Conservation (phyloP, 2,113 vertebrate species). For the Cephalophus harveyi region DNA sequence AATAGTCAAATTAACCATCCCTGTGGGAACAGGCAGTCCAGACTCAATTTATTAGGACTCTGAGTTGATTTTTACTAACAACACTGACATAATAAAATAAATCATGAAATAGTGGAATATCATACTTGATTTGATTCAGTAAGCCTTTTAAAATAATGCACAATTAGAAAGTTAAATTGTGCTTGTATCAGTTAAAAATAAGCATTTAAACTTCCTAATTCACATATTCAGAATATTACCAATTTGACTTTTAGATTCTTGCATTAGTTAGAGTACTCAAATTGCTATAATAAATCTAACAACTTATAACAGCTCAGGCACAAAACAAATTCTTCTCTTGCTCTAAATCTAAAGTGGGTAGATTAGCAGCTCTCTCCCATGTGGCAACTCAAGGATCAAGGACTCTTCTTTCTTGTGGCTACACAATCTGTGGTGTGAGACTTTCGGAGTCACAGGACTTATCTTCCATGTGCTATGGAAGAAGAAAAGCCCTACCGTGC, state of each 20-base stretch:
- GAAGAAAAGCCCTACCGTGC: neutral
- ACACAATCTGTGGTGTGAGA: neutral
- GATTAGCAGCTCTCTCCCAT: neutral
- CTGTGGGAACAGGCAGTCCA: neutral
- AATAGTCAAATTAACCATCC: constrained; percentile 40
- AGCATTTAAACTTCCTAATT: neutral
- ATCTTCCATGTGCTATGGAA: neutral
- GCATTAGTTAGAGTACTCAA: neutral
- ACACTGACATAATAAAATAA: constrained; percentile 22
- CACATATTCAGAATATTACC: neutral
- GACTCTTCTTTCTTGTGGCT: neutral
- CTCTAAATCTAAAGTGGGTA: neutral
- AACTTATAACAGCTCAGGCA: neutral
- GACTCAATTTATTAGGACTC: neutral
- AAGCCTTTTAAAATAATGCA: constrained; percentile 16
- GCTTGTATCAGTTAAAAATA: neutral
- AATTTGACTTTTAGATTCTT: neutral
- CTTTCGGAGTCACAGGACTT: neutral
- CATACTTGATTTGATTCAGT: neutral
- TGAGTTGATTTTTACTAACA: neutral
- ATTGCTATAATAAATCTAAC: neutral
- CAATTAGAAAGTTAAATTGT: neutral
- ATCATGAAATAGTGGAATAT: neutral
- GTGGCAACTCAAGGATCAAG: neutral
- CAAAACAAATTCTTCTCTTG: neutral